These are phyloP conservation scores for Macrocentrus cingulum DNA, from an alignment of 1,140 invertebrate species.

Conservation along the genomic window DNA sequence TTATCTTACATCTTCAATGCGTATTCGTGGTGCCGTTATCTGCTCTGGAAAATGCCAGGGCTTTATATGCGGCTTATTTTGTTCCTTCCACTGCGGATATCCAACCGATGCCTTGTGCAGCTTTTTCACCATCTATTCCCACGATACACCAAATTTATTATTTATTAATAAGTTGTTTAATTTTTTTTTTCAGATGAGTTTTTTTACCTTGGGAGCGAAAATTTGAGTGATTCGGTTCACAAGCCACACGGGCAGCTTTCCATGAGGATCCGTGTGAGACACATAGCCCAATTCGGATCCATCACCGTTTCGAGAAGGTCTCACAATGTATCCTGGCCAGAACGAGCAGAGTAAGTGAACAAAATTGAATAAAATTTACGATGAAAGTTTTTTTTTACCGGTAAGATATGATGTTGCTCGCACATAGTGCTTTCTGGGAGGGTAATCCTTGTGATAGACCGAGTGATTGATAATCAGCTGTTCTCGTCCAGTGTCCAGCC, in stretches of 20 bases:
- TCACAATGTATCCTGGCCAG: conserved; percentile 57
- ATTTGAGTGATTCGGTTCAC: conserved; percentile 87
- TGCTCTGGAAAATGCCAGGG: conserved; percentile 88
- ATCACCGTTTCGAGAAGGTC: conserved; percentile 56
- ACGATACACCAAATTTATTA: no score
- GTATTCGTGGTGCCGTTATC: conserved; percentile 70
- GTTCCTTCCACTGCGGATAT: conserved; percentile 79
- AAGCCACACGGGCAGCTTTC: conserved; percentile 84
- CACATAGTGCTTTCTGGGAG: conserved; percentile 79
- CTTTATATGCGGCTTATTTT: conserved; percentile 74
- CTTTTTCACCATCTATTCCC: conserved; percentile 73
- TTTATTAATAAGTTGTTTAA: no score
- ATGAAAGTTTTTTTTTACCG: conserved; percentile 39
- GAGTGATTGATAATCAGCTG: conserved; percentile 90
- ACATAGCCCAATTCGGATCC: conserved; percentile 82
- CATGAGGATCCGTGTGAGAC: conserved; percentile 85
- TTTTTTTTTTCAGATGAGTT: no score
- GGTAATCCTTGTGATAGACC: conserved; percentile 81
- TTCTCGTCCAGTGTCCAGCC: conserved; percentile 82
- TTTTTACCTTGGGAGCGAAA: conserved; percentile 72
- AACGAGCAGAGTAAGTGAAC: not conserved
- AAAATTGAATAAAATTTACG: conserved; percentile 22
- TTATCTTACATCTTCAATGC: conserved; percentile 66
- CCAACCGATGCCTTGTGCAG: conserved; percentile 78
- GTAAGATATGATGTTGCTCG: conserved; percentile 65